phyloP scores from a whole-genome alignment of 2,888 invertebrate species.

The Meiosimyza platycephala region DNA sequence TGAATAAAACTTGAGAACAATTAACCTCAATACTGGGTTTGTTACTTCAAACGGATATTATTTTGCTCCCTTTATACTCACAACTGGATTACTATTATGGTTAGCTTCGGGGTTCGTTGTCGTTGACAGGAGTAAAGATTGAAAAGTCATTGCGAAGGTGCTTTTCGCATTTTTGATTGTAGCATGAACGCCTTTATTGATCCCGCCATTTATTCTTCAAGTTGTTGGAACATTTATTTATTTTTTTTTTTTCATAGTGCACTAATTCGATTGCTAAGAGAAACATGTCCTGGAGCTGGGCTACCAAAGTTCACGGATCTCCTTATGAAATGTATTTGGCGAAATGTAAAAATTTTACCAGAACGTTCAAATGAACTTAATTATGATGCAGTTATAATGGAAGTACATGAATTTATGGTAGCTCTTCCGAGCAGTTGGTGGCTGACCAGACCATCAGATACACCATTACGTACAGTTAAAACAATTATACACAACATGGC shows the following conservation, averaged over 20 bases:
- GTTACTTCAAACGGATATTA: too few relatives aligned
- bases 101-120: too few relatives aligned
- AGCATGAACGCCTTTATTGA: too few relatives aligned
- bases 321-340: conserved; percentile 95
- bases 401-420: conserved; percentile 89
- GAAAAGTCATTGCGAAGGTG: too few relatives aligned
- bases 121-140: too few relatives aligned
- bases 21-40: too few relatives aligned
- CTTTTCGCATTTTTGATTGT: too few relatives aligned
- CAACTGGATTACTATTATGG: too few relatives aligned
- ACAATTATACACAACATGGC: conserved; percentile 93
- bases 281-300: conserved; percentile 78
- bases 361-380: conserved; percentile 80
- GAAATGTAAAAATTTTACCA: conserved; percentile 88
- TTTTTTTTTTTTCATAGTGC: conserved; percentile 72
- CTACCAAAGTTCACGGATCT: conserved; percentile 83
- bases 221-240: not conserved
- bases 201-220: too few relatives aligned
- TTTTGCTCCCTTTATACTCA: too few relatives aligned
- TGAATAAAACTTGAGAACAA: too few relatives aligned
- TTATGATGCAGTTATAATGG: conserved; percentile 82
- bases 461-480: conserved; percentile 91
- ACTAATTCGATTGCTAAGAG: conserved; percentile 87
- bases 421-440: conserved; percentile 89
- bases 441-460: conserved; percentile 85